Percentiles rank a stretch among this genome's conserved stretches.
Evolutionary conservation across 2,888 invertebrate species (phyloP).

Genomic region (Gari tellinella): DNA sequence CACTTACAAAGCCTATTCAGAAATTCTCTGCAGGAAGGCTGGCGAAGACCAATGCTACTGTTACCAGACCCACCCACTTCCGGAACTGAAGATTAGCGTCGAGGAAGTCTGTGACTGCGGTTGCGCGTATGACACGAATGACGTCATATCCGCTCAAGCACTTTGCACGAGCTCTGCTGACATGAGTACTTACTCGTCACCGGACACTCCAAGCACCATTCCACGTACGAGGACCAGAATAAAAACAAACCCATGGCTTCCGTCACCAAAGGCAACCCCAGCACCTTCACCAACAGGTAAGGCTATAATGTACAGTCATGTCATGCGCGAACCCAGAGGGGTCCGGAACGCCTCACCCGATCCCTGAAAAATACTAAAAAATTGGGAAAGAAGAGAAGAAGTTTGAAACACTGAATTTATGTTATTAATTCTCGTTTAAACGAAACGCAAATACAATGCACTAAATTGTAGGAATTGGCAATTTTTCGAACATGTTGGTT

Average conservation of each 20-base stretch:
- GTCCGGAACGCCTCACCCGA: no score
- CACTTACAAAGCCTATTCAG: constrained; percentile 1
- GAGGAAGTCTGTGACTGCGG: constrained; percentile 33
- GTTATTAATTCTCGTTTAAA: no score
- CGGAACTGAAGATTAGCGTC: constrained; percentile 47
- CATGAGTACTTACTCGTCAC: constrained; percentile 6
- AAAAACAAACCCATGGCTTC: constrained; percentile 80
- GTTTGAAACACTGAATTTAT: no score
- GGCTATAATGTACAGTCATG: no score
- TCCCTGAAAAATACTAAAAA: no score
- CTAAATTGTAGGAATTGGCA: no score
- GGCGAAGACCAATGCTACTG: background rate
- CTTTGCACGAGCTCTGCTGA: background rate
- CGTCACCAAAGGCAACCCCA: constrained; percentile 73
- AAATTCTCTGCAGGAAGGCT: background rate
- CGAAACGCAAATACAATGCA: no score
- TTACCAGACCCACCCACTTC: constrained; percentile 39
- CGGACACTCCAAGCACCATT: constrained; percentile 48
- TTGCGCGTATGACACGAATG: constrained; percentile 19
- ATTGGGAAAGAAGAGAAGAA: no score
- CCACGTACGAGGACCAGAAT: constrained; percentile 73
- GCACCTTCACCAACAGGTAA: constrained; percentile 53
- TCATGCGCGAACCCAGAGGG: no score
- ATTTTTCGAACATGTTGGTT: no score
- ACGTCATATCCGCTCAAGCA: background rate